Conservation (phyloP, 64 coral and sea anemone genomes). For the Montipora cactus region DNA sequence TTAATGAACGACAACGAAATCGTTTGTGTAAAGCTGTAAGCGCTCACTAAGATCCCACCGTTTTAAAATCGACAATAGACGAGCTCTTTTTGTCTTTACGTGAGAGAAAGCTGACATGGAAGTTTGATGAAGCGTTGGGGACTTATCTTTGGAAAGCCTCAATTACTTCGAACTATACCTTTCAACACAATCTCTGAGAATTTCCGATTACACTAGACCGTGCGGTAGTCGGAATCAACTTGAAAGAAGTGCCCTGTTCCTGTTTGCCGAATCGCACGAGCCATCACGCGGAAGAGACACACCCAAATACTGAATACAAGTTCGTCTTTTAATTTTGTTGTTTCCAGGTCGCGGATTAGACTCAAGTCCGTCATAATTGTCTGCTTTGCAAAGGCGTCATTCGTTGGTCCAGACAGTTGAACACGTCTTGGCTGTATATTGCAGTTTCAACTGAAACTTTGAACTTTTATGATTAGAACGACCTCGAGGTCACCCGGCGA, state of each 20-base stretch:
- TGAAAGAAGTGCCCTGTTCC: background rate
- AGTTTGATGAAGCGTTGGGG: background rate
- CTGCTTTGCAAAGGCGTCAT: background rate
- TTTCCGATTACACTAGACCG: background rate
- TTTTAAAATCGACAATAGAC: background rate
- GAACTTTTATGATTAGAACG: background rate
- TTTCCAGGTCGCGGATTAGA: too few species aligned
- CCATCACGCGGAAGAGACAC: background rate
- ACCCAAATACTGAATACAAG: background rate
- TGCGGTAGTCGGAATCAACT: background rate
- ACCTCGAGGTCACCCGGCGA: background rate
- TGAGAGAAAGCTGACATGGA: background rate
- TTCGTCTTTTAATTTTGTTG: too few species aligned
- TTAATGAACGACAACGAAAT: background rate
- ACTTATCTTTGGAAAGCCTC: background rate
- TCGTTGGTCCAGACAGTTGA: background rate
- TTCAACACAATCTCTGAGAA: background rate
- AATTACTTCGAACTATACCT: background rate
- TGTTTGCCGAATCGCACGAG: background rate
- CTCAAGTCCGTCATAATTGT: background rate
- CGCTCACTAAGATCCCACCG: background rate
- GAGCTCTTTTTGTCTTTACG: background rate
- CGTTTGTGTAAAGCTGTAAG: background rate
- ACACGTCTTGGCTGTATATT: background rate
- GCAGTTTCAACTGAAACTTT: background rate